phyloP scores from a whole-genome alignment of 2,797 vertebrate genomes.

The Platyrinchus mystaceus region DNA sequence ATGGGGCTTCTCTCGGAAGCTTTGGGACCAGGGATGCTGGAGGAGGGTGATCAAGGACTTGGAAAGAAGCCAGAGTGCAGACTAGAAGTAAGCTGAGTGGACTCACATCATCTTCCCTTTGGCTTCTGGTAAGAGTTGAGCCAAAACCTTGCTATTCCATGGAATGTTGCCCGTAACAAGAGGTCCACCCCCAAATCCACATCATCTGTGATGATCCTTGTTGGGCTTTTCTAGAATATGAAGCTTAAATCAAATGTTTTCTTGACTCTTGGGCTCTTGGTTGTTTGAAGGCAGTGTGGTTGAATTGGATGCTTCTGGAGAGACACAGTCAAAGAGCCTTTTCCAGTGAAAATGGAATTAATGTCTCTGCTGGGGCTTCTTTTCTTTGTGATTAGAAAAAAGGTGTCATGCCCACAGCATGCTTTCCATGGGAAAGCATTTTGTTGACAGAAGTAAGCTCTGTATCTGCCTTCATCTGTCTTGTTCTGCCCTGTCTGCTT shows the following conservation, averaged over 20 bases:
- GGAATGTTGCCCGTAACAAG: neutral
- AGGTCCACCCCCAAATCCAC: accelerated
- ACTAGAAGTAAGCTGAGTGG: neutral
- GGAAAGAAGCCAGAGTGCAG: neutral
- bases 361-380: neutral
- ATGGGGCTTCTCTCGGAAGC: neutral
- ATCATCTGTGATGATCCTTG: neutral
- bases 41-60: neutral
- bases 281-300: neutral
- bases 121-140: neutral
- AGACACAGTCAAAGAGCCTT: neutral
- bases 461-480: neutral
- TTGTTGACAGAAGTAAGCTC: neutral
- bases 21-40: neutral
- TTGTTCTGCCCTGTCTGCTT: neutral
- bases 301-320: neutral
- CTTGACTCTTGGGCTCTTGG: neutral
- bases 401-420: neutral
- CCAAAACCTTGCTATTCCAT: neutral
- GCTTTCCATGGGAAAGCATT: neutral
- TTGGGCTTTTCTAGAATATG: neutral
- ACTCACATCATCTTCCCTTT: neutral
- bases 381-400: neutral
- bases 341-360: neutral
- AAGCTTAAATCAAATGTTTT: neutral